These are phyloP conservation scores for Zeugodacus cucurbitae DNA, from an alignment of 1,140 invertebrate species.

Conservation along the genomic window DNA sequence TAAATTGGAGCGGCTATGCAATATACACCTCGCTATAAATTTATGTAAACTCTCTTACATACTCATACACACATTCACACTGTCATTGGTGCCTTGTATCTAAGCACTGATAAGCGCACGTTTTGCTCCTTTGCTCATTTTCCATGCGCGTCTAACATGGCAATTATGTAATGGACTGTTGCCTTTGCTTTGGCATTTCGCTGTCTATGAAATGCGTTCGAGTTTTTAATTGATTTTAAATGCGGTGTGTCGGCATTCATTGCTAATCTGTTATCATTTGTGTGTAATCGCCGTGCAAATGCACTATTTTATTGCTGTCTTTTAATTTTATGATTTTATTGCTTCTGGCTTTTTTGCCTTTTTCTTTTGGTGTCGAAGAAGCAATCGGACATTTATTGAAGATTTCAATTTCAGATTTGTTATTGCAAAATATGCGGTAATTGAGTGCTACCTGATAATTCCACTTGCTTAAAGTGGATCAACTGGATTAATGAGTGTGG, in stretches of 20 bases:
- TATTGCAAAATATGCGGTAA: background rate
- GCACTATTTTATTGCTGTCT: background rate
- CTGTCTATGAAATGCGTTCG: background rate
- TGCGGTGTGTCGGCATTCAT: conserved; percentile 20
- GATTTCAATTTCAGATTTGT: conserved; percentile 3
- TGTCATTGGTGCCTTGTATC: background rate
- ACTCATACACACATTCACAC: background rate
- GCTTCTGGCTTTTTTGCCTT: background rate
- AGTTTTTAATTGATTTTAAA: conserved; percentile 34
- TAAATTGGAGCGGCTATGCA: background rate
- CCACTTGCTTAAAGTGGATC: background rate
- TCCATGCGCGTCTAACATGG: background rate
- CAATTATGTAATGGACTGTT: background rate
- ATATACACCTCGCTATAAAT: conserved; percentile 12
- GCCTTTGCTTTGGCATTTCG: background rate
- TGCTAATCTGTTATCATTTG: conserved; percentile 29
- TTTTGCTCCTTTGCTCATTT: background rate
- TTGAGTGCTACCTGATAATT: conserved; percentile 16
- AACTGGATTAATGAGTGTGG: background rate
- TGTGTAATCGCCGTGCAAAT: conserved; percentile 18
- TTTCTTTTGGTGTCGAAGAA: background rate
- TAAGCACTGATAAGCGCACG: background rate
- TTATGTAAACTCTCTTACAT: background rate
- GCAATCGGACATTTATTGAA: background rate
- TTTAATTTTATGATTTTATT: background rate